These are phyloP conservation scores for Ceramica pisi DNA, from an alignment of 2,888 invertebrate genomes.

Conservation along the genomic window DNA sequence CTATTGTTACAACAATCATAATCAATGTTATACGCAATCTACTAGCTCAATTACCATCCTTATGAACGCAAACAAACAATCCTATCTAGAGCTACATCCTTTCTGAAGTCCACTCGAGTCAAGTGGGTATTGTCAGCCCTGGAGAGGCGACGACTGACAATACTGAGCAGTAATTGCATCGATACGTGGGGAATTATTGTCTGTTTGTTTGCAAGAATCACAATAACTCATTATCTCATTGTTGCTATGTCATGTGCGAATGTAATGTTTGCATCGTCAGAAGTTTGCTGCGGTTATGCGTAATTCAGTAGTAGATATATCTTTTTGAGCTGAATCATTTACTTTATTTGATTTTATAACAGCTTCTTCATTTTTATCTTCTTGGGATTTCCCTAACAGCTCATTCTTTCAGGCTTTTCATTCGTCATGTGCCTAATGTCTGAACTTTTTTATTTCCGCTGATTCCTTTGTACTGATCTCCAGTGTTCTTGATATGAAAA, in stretches of 20 bases:
- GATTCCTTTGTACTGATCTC: not conserved
- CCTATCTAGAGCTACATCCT: constrained; percentile 32
- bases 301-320: constrained; percentile 2
- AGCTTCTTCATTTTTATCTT: not conserved
- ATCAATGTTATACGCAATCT: constrained; percentile 15
- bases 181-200: constrained; percentile 61
- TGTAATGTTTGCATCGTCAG: constrained; percentile 15
- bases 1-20: not conserved
- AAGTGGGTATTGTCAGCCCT: constrained; percentile 55
- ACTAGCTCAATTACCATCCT: constrained; percentile 27
- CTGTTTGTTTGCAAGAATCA: constrained; percentile 52
- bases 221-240: constrained; percentile 45
- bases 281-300: constrained; percentile 2
- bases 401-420: not conserved
- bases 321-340: not conserved
- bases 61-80: constrained; percentile 39
- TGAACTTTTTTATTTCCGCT: not conserved
- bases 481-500: not conserved
- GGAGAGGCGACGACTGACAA: constrained; percentile 60
- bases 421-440: not conserved
- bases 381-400: not conserved
- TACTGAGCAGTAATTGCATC: constrained; percentile 58
- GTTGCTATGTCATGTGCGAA: constrained; percentile 53
- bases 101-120: constrained; percentile 34
- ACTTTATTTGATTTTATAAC: not conserved